These are phyloP conservation scores for Sisyra terminalis DNA, from an alignment of 2,888 invertebrate species.

Conservation along the genomic window DNA sequence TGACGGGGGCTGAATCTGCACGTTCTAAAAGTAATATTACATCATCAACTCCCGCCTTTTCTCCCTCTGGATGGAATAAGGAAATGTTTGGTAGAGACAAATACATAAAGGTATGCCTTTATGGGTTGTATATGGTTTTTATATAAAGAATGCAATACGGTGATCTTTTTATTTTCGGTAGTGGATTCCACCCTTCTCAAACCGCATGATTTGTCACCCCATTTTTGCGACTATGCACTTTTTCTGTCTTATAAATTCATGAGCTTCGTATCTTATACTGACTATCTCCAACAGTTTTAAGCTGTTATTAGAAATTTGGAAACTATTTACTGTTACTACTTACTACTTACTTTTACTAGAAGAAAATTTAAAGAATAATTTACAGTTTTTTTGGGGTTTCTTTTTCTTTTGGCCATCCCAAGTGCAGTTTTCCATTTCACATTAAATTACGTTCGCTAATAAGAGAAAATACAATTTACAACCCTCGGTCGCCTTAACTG, in stretches of 20 bases:
- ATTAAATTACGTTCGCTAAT: too few relatives aligned
- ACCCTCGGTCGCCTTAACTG: too few relatives aligned
- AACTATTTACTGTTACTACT: too few relatives aligned
- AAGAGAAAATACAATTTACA: too few relatives aligned
- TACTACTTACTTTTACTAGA: too few relatives aligned
- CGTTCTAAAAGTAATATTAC: slow-evolving; percentile 7
- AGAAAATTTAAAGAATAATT: too few relatives aligned
- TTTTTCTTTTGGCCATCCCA: too few relatives aligned
- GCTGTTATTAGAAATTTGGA: not conserved
- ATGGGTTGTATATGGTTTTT: too few relatives aligned
- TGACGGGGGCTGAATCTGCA: not conserved
- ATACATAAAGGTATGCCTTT: too few relatives aligned
- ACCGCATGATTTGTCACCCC: slow-evolving; percentile 27
- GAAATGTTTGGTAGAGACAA: slow-evolving; percentile 1
- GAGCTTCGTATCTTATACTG: not conserved
- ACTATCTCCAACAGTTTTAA: not conserved
- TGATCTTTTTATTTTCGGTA: too few relatives aligned
- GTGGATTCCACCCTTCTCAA: slow-evolving; percentile 9
- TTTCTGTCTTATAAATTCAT: slow-evolving; percentile 13
- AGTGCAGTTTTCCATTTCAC: too few relatives aligned
- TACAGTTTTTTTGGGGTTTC: not conserved
- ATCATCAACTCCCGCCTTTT: not conserved
- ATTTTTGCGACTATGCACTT: slow-evolving; percentile 25
- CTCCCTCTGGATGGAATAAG: slow-evolving; percentile 1
- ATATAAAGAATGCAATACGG: too few relatives aligned